Conservation (phyloP, 35 echinoderm and acorn worm genomes). For the Patiria miniata region DNA sequence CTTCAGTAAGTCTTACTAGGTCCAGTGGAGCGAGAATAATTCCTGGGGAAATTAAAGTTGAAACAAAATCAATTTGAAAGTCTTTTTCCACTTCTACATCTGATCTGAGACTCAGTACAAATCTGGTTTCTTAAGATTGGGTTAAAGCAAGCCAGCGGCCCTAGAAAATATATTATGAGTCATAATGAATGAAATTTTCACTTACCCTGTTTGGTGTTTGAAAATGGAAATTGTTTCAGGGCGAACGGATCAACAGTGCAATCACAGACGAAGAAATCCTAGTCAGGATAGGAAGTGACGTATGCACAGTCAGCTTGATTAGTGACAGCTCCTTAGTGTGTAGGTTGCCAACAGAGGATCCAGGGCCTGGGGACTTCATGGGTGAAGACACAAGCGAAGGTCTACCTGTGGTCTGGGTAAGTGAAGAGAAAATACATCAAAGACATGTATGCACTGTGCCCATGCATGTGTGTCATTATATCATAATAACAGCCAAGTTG, state of each 20-base stretch:
- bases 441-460: not conserved
- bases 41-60: not conserved
- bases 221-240: not conserved
- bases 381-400: not conserved
- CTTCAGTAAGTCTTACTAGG: not conserved
- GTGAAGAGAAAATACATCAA: not conserved
- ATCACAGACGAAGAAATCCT: conserved; percentile 14
- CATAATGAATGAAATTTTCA: not conserved
- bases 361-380: conserved; percentile 13
- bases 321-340: conserved; percentile 3
- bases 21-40: not conserved
- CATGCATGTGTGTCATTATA: not conserved
- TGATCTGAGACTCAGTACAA: too few species aligned
- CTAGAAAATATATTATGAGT: not conserved
- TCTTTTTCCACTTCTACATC: not conserved
- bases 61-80: not conserved
- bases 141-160: too few species aligned
- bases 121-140: too few species aligned
- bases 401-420: conserved; percentile 43
- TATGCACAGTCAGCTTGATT: not conserved
- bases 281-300: conserved; percentile 13
- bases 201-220: not conserved
- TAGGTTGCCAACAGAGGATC: not conserved
- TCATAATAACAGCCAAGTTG: too few species aligned
- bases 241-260: not conserved